Evolutionary conservation across 2,113 vertebrate genomes (phyloP).

Genomic region (Macrotus californicus): DNA sequence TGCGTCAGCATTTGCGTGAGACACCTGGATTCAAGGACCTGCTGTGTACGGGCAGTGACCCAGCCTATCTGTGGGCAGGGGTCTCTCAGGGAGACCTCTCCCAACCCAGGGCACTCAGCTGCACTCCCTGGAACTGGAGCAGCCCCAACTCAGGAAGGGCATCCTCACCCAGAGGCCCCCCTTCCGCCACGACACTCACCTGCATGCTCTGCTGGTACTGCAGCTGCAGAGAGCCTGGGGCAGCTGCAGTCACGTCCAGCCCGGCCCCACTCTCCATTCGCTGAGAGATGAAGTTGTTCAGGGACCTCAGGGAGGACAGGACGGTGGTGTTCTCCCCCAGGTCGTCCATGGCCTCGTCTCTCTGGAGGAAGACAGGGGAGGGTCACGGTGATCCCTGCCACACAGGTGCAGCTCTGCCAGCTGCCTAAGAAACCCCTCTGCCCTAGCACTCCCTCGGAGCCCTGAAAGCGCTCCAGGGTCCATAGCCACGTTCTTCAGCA

Average conservation of each 20-base stretch:
- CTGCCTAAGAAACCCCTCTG: rapidly evolving
- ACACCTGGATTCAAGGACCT: not conserved
- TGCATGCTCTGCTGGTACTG: conserved; percentile 91
- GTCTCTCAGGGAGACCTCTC: no score
- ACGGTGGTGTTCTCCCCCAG: conserved; percentile 91
- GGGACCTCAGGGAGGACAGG: conserved; percentile 89
- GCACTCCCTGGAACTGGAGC: rapidly evolving
- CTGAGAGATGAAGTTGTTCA: conserved; percentile 90
- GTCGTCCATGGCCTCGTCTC: conserved; percentile 79
- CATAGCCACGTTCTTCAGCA: not conserved
- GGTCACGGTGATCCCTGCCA: not conserved
- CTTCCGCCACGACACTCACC: conserved; percentile 71
- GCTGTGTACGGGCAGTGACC: rapidly evolving
- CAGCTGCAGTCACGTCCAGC: conserved; percentile 15
- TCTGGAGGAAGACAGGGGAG: not conserved
- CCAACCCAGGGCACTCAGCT: rapidly evolving
- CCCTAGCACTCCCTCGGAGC: no score
- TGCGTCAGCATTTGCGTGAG: no score
- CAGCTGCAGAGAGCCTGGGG: conserved; percentile 79
- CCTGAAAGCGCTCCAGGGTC: no score
- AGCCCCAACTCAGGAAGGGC: no score
- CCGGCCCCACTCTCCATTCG: conserved; percentile 72
- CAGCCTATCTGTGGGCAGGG: rapidly evolving
- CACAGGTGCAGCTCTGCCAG: rapidly evolving
- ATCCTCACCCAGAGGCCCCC: rapidly evolving